A percentile compares a stretch with the other conserved stretches of the same genome.
phyloP scores from a whole-genome alignment of 2,113 vertebrate species.

The Mormyrus lacerda region DNA sequence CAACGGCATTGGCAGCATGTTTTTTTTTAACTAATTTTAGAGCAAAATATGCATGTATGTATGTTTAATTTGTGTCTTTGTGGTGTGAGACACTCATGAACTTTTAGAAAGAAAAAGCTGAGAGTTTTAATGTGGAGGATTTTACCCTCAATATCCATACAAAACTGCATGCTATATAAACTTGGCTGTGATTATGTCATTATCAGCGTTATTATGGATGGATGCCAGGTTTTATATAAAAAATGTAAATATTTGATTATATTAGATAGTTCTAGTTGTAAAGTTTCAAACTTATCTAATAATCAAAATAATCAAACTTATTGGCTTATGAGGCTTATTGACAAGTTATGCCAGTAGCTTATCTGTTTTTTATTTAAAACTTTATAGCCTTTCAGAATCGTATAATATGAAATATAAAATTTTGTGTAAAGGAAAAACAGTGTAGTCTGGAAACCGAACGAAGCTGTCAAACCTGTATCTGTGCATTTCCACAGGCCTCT shows the following conservation, averaged over 20 bases:
- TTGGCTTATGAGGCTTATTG: too few relatives aligned
- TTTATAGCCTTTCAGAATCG: not conserved
- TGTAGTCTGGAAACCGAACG: conserved; percentile 33
- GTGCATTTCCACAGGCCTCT: conserved; percentile 50
- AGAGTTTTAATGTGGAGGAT: not conserved
- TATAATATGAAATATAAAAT: not conserved
- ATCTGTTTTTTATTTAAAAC: not conserved
- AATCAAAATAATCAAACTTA: not conserved
- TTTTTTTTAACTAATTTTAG: not conserved
- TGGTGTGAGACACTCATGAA: not conserved
- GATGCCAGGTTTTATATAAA: not conserved
- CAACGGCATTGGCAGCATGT: not conserved
- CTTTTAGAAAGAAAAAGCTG: not conserved
- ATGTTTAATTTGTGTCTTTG: not conserved
- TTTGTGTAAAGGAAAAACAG: conserved; percentile 2
- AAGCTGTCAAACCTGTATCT: conserved; percentile 54
- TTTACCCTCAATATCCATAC: not conserved
- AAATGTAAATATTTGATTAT: not conserved
- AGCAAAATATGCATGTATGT: not conserved
- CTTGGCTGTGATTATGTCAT: not conserved
- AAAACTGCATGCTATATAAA: not conserved
- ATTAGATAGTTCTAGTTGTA: not conserved
- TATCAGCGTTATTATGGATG: not conserved
- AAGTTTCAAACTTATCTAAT: not conserved
- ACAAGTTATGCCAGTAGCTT: not conserved